These are phyloP conservation scores for Eupleurogrammus muticus DNA, from an alignment of 2,797 vertebrate genomes.

Conservation along the genomic window DNA sequence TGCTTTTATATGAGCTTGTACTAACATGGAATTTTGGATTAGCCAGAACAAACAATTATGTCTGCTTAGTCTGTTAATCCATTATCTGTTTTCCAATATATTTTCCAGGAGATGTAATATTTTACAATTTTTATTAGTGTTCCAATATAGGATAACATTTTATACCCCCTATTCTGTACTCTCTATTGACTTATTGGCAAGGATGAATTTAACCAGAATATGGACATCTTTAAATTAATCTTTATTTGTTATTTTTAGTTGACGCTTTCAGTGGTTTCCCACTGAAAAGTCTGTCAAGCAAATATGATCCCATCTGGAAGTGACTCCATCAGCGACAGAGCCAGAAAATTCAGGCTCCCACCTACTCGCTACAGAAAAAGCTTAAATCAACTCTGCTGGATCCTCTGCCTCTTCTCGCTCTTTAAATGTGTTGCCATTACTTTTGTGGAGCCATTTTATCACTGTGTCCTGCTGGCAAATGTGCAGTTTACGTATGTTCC, in stretches of 20 bases:
- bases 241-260: constrained; percentile 33
- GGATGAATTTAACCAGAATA: background rate
- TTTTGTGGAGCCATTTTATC: constrained; percentile 18
- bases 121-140: no score
- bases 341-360: constrained; percentile 43
- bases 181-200: no score
- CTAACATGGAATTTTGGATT: background rate
- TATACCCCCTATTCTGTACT: no score
- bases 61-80: no score
- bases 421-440: constrained; percentile 38
- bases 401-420: constrained; percentile 36
- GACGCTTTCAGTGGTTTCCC: constrained; percentile 11
- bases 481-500: constrained; percentile 10
- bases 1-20: background rate
- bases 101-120: no score
- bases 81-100: background rate
- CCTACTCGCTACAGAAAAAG: constrained; percentile 45
- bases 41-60: background rate
- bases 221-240: background rate
- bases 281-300: constrained; percentile 20
- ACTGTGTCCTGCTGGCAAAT: constrained; percentile 17
- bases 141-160: no score
- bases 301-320: constrained; percentile 30
- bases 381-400: constrained; percentile 35
- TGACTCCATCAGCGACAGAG: constrained; percentile 42